phyloP scores from a whole-genome alignment of 2,888 invertebrate species.

The Tipula helvola region DNA sequence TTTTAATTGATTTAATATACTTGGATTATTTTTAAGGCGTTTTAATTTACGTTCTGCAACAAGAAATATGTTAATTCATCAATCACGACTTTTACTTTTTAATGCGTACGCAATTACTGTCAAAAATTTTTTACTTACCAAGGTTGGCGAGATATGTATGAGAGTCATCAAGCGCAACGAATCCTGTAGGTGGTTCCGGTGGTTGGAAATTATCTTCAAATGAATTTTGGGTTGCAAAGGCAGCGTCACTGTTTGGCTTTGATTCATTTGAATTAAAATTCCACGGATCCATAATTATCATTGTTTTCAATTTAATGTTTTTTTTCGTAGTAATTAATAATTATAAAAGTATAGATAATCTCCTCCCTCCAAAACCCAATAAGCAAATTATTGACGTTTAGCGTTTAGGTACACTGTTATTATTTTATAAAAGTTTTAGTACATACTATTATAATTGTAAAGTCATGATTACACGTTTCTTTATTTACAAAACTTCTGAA shows the following conservation, averaged over 20 bases:
- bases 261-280: slow-evolving; percentile 16
- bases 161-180: slow-evolving; percentile 27
- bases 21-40: slow-evolving; percentile 38
- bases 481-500: not conserved
- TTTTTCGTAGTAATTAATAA: not conserved
- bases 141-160: slow-evolving; percentile 43
- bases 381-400: not conserved
- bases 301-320: not conserved
- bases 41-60: slow-evolving; percentile 33
- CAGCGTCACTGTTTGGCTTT: slow-evolving; percentile 10
- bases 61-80: not conserved
- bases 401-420: not conserved
- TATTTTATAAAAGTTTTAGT: not conserved
- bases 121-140: slow-evolving; percentile 38
- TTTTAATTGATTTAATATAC: slow-evolving; percentile 37
- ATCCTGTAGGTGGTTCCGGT: slow-evolving; percentile 24
- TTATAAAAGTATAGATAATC: not conserved
- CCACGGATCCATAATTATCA: slow-evolving; percentile 25
- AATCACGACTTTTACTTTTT: not conserved
- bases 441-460: not conserved
- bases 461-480: not conserved
- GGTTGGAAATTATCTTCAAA: slow-evolving; percentile 49
- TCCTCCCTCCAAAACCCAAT: not conserved
- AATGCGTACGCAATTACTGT: not conserved
- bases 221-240: slow-evolving; percentile 13